phyloP scores from a whole-genome alignment of 2,797 vertebrate species.

The Arremon brunneinucha region DNA sequence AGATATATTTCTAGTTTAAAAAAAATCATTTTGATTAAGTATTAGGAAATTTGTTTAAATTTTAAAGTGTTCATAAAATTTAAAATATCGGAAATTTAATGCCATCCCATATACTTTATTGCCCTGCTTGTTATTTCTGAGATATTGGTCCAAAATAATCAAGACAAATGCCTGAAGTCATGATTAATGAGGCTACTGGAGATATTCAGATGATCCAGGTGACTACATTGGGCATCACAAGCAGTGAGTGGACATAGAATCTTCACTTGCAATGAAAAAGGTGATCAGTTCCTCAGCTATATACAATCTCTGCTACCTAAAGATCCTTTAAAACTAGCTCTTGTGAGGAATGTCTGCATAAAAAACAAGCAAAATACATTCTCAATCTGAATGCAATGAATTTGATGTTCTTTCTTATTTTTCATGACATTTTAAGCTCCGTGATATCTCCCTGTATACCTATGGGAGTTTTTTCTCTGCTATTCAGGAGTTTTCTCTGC shows the following conservation, averaged over 20 bases:
- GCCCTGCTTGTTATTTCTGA: not conserved
- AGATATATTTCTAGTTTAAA: not conserved
- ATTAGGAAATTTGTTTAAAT: not conserved
- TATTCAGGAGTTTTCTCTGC: not conserved
- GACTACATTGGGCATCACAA: not conserved
- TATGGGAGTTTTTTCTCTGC: not conserved
- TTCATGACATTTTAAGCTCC: not conserved
- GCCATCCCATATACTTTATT: not conserved
- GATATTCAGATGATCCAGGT: not conserved
- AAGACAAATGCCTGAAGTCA: not conserved
- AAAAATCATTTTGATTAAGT: not conserved
- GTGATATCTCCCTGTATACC: not conserved
- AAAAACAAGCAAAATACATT: not conserved
- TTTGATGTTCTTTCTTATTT: not conserved
- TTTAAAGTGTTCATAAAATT: not conserved
- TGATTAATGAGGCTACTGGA: not conserved
- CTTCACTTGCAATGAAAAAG: not conserved
- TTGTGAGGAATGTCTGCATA: not conserved
- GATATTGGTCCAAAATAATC: not conserved
- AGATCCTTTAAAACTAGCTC: not conserved
- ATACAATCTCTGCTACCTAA: not conserved
- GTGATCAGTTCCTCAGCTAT: not conserved
- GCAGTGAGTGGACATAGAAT: not conserved
- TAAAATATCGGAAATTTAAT: not conserved
- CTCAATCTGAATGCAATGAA: not conserved